phyloP scores from a whole-genome alignment of 2,113 vertebrate genomes.

The Phoxinus phoxinus region DNA sequence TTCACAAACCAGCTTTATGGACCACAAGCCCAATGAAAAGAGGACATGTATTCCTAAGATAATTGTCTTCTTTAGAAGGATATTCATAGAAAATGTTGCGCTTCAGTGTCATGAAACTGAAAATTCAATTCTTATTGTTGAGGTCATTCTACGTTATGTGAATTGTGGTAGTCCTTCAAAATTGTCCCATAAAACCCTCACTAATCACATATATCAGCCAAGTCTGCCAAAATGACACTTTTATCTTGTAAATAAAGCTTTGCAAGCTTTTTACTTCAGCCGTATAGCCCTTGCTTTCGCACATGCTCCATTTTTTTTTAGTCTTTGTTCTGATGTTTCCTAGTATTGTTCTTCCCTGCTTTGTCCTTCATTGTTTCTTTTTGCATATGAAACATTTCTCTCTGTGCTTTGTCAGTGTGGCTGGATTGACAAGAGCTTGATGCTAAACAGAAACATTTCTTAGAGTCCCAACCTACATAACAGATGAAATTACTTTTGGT shows the following conservation, averaged over 20 bases:
- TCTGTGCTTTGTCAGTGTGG: background rate
- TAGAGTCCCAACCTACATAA: background rate
- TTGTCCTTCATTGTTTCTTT: background rate
- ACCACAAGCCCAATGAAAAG: background rate
- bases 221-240: background rate
- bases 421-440: background rate
- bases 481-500: background rate
- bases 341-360: conserved; percentile 31
- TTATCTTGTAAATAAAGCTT: background rate
- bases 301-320: background rate
- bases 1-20: background rate
- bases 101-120: background rate
- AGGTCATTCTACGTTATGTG: background rate
- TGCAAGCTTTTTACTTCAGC: background rate
- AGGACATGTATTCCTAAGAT: background rate
- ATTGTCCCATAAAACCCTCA: background rate
- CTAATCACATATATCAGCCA: background rate
- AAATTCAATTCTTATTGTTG: too few species aligned
- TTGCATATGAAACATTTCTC: background rate
- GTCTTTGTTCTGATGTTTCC: conserved; percentile 37
- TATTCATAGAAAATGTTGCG: background rate
- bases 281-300: background rate
- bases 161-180: background rate
- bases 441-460: background rate
- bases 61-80: background rate